These are phyloP conservation scores for Cirrhinus mrigala DNA, from an alignment of 2,797 vertebrate species.

Conservation along the genomic window DNA sequence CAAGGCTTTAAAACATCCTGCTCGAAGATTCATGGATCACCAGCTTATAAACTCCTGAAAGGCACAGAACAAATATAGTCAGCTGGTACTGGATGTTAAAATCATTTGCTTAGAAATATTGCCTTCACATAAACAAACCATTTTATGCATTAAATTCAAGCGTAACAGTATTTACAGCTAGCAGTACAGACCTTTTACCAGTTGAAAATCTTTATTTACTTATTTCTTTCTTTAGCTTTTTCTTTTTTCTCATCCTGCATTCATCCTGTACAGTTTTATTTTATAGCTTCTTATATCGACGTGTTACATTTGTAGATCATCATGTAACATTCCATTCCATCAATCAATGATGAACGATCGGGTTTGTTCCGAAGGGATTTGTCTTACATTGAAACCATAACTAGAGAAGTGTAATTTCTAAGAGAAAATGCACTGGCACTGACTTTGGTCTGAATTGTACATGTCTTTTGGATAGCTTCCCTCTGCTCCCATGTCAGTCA, in stretches of 20 bases:
- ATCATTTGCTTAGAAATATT: background rate
- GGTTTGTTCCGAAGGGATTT: background rate
- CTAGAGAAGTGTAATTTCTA: background rate
- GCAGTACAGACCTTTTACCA: background rate
- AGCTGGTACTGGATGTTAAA: background rate
- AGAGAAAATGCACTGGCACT: constrained; percentile 10
- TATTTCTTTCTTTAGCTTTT: background rate
- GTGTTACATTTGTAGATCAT: background rate
- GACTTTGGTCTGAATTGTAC: constrained; percentile 13
- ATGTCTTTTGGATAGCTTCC: constrained; percentile 38
- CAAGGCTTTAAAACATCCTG: background rate
- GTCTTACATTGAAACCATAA: background rate
- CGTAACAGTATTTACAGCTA: background rate
- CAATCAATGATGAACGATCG: background rate
- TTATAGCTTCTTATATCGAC: background rate
- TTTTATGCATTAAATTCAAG: background rate
- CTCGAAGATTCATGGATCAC: background rate
- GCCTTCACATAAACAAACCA: background rate
- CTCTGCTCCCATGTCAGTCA: constrained; percentile 59
- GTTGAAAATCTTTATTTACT: background rate
- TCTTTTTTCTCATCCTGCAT: background rate
- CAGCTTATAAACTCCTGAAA: background rate
- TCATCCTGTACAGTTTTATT: background rate
- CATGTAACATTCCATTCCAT: background rate
- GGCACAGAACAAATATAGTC: background rate